phyloP scores from a whole-genome alignment of 2,888 invertebrate species.

The Mycalesis mineus region DNA sequence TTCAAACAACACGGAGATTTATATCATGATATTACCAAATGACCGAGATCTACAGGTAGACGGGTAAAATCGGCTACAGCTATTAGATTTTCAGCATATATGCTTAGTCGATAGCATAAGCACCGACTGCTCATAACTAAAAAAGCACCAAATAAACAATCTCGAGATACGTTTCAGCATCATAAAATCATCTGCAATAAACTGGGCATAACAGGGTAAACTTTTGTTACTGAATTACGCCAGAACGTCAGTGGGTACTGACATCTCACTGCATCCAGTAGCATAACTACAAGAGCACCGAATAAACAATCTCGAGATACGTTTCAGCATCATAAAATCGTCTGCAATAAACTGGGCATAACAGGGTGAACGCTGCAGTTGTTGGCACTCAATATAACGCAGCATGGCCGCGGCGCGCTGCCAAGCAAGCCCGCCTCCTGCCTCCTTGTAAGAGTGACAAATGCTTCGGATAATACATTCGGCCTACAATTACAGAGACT shows the following conservation, averaged over 20 bases:
- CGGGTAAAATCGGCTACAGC: too few relatives aligned
- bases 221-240: too few relatives aligned
- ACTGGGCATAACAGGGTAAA: too few relatives aligned
- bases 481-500: slow-evolving; percentile 19
- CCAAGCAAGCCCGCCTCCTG: slow-evolving; percentile 32
- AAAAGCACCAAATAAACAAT: slow-evolving; percentile 2
- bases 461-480: slow-evolving; percentile 24
- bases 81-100: too few relatives aligned
- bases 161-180: slow-evolving; percentile 13
- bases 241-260: too few relatives aligned
- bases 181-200: slow-evolving; percentile 23
- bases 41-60: too few relatives aligned
- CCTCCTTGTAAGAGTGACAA: slow-evolving; percentile 31
- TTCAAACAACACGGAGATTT: too few relatives aligned
- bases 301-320: slow-evolving; percentile 11
- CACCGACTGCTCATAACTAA: background rate
- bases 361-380: slow-evolving; percentile 34
- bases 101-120: too few relatives aligned
- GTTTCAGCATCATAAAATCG: slow-evolving; percentile 20
- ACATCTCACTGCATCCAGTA: background rate
- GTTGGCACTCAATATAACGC: slow-evolving; percentile 35
- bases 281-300: background rate
- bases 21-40: too few relatives aligned
- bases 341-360: slow-evolving; percentile 28
- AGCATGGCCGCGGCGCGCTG: slow-evolving; percentile 33